Evolutionary conservation across 2,888 invertebrate species (phyloP), one percentile per base, ranked within the genome.

Genomic region (Hermaeophaga mercurialis): DNA sequence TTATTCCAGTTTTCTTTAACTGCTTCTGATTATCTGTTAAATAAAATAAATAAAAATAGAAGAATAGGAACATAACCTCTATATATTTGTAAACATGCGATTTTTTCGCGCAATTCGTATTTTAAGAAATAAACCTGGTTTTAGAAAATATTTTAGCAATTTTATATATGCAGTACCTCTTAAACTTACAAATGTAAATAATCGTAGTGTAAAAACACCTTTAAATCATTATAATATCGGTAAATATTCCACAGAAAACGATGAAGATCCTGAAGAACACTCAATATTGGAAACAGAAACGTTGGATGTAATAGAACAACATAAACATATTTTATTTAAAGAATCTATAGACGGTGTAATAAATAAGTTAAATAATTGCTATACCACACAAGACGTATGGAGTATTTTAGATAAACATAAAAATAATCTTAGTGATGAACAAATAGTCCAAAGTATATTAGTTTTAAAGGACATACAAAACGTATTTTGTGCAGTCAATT

Each of bases 381-480:
- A 66, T 4, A 76, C 76, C 1, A 66, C 77, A 4, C 73, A 77
- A 65, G 74, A 75, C 45, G 70, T 77, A n/a, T 72, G 78, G 56
- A 67, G 69, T 48, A 64, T 76, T 53, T 61, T 77, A n/a, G 69
- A 64, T 8, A 64, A 69, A 38, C 62, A 75, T 59, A 54, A 61
- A 43, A 36, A 56, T 24, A 52, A 62, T 17, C 62, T 64, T 31
- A 59, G 49, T 5, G 56, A 61, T 47, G 58, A 62, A 24, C 66
- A 70, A 48, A 26, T 70, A 19, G 55, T 65, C n/a, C 68, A 78
- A 66, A 68, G 71, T 11, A 66, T 79, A 11, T 57, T 79, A 43
- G 72, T 76, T 33, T 65, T 79, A 31, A 74, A 73, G 67, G 77
- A 79, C 63, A 62, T 79, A 39, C 76, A 75, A 60, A 73, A 67